Evolutionary conservation across 1,140 invertebrate genomes (phyloP), one percentile per base, ranked within the genome.

Genomic region (Drosophila guanche): DNA sequence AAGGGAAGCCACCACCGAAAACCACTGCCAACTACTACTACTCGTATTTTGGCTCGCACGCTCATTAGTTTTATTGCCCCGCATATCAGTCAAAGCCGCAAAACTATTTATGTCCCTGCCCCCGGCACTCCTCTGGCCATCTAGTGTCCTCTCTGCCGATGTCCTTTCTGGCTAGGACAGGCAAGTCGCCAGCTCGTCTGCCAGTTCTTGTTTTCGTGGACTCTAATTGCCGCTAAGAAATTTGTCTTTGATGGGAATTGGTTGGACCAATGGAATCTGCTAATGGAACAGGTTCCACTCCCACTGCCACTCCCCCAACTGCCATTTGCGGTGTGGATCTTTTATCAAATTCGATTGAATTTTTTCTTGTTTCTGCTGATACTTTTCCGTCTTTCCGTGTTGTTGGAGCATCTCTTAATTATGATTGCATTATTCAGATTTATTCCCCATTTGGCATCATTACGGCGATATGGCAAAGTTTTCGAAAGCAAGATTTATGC

Each of bases 21-120:
- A 65, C 63, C 74, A 79, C 56, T 63, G 73, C 50, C 81, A 88
- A 86, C 69, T 86, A 79, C 33, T 37, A 37, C 16, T 20, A 20
- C 16, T 20, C 1, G 0, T 20, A 20, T 68, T 88, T 83, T 83
- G 84, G 70, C 78, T 86, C 81, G 86, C 71, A 83, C 80, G 89
- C 89, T 90, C 89, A 90, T 90, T 90, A 90, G 89, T 90, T 90
- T 90, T 90, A 90, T 90, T 90, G 77, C 80, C 58, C 59, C 62
- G 85, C 88, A 78, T 88, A 90, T 90, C 88, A 90, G 88, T 90
- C 88, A 90, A 90, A 90, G 88, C 88, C 88, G 77, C 88, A 90
- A 73, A 89, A 89, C 84, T 88, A 88, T 88, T 88, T 88, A 71
- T 81, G 74, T 61, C 42, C 61, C 46, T 37, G 27, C 40, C 43